Base-by-base conservation (phyloP, 2,888 invertebrate species). In the Drosophila falleni region DNA sequence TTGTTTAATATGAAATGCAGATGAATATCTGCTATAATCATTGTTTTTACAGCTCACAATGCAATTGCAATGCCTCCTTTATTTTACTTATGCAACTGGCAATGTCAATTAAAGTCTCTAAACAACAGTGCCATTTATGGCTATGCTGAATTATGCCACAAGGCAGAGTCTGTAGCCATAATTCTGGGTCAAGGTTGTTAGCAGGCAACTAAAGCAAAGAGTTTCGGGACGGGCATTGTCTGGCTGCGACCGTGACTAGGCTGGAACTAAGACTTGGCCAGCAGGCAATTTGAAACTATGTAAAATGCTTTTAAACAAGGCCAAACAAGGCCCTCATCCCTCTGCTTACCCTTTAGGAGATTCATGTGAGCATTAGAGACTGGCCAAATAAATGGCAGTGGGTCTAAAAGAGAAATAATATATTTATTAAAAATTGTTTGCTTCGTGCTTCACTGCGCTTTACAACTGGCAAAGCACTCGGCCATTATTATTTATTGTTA, bases 341-440 rank as follows among this genome's bases (percentile, higher is more conserved):
- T 2, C 11, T 5, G 3, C 6, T 16, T 19, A 4, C 11, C 19
- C 19, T 13, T 35, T 50, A 15, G 37, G 50, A 15, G 51, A 33
- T 42, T 49, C 51, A 75, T 65, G 39, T 51, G 59, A 29, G 65
- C 65, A 62, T 81, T 73, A 54, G 60, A 78, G 72, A 50, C 39
- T 51, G 54, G 55, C 53, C 61, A 33, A 58, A 63, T 44, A 53
- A 55, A 71, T 65, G 56, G 56, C 39, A 42, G 58, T 33, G 15
- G 50, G 59, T 44, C 10, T 37, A 16, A 23, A 39, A 58, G 66
- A 55, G 50, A 62, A 70, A 77, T 86, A 82, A 80, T 71, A 78
- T 89, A 85, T 89, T 85, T 89, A 88, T 89, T 78, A 89, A 88
- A 87, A 88, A 77, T 72, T 66, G 65, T 69, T 83, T 66, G 73